Base-by-base conservation (phyloP, 2,888 invertebrate genomes). In the Alsophila aescularia region DNA sequence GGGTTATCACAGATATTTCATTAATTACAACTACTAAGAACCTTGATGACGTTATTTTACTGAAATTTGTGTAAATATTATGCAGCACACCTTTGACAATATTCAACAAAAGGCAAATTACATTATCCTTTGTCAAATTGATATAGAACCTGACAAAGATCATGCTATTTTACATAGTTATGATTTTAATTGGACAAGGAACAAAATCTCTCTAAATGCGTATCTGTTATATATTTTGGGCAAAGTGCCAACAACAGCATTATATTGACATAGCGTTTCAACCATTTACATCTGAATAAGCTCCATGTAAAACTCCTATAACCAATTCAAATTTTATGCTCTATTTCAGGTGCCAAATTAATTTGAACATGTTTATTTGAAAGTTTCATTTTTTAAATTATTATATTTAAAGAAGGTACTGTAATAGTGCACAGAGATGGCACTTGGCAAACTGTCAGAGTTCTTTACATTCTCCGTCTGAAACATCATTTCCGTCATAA, bases 401-500 rank as follows among this genome's bases (percentile, higher is more conserved):
- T n/a, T 24, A 24, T 27, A 27, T 27, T 12, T 37, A 13, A 18
- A 41, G 29, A 18, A n/a, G n/a, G n/a, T n/a, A n/a, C n/a, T n/a
- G n/a, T n/a, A 40, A 40, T 41, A 15, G 21, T 47, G 41, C 36
- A 48, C 36, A 34, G 14, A 47, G 24, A 52, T 8, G n/a, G 34
- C 10, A 42, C 62, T 67, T 74, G 75, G 75, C 75, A 72, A 59
- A 58, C 57, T 69, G 71, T 64, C 75, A 74, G 59, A 37, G 29
- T 21, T 45, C 34, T 15, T 42, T 7, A 27, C 47, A 69, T 68
- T 67, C 62, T 42, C 60, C 69, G 68, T 61, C 70, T 45, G 31
- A 45, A 58, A 12, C 67, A 62, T 75, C 60, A 66, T 62, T 62
- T 57, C 52, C 12, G 43, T 52, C 40, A 49, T 66, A 62, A 66